A percentile compares a stretch with the other conserved stretches of the same genome.
These are phyloP conservation scores for Marmota flaviventris DNA, from an alignment of 2,113 vertebrate genomes.

Conservation along the genomic window DNA sequence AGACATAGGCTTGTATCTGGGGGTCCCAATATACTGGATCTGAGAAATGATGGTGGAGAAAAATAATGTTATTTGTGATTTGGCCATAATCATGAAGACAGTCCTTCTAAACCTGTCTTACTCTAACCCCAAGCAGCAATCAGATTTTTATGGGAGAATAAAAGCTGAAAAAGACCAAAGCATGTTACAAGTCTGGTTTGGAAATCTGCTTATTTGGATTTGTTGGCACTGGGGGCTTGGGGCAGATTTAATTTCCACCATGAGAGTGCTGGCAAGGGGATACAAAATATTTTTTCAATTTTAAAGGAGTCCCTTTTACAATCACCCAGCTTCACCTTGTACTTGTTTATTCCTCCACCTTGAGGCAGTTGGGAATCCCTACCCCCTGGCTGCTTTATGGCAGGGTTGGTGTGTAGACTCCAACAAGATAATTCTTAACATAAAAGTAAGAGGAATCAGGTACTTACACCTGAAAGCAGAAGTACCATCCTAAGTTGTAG, in stretches of 20 bases:
- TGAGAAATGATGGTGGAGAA: neutral
- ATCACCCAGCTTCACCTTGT: neutral
- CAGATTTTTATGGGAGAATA: neutral
- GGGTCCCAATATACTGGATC: neutral
- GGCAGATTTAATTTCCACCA: neutral
- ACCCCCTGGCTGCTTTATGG: neutral
- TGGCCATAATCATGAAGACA: neutral
- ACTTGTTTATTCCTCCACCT: neutral
- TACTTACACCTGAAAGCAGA: neutral
- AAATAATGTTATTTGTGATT: neutral
- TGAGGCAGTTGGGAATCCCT: neutral
- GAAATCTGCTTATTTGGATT: too few relatives aligned
- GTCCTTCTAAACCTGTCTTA: neutral
- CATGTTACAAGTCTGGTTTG: neutral
- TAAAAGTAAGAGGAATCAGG: neutral
- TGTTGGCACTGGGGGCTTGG: neutral
- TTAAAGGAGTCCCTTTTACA: neutral
- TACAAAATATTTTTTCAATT: neutral
- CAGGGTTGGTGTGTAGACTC: neutral
- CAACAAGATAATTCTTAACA: neutral
- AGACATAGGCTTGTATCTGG: neutral
- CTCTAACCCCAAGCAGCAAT: neutral
- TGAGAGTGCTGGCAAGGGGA: neutral
- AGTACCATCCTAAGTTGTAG: neutral
- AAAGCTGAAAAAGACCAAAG: neutral